phyloP scores from a whole-genome alignment of 2,113 vertebrate genomes.

The Paraplagusia blochii region DNA sequence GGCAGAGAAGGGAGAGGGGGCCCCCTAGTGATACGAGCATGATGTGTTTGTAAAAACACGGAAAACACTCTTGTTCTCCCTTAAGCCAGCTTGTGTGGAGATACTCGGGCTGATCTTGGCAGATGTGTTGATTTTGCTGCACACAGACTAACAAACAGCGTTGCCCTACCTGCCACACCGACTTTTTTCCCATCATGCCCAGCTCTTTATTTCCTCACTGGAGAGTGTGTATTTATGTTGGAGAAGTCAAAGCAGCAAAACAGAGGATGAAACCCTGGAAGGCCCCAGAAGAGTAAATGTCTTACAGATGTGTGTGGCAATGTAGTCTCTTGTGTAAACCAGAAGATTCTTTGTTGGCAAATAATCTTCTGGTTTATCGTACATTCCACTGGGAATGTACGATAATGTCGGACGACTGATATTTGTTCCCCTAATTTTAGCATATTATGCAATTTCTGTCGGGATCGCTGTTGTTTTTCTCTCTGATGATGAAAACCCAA shows the following conservation, averaged over 20 bases:
- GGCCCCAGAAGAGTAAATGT: slow-evolving; percentile 51
- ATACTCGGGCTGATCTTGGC: slow-evolving; percentile 49
- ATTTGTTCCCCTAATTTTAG: no score
- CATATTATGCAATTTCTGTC: no score
- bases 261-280: slow-evolving; percentile 29
- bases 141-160: slow-evolving; percentile 24
- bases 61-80: slow-evolving; percentile 30
- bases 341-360: slow-evolving; percentile 21
- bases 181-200: slow-evolving; percentile 19
- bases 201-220: slow-evolving; percentile 25
- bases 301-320: slow-evolving; percentile 63
- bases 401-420: no score
- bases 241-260: slow-evolving; percentile 21
- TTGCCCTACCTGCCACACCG: slow-evolving; percentile 43
- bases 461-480: no score
- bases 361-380: no score
- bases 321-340: slow-evolving; percentile 42
- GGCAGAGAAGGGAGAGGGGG: neutral
- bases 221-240: slow-evolving; percentile 35
- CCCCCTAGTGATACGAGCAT: slow-evolving; percentile 41
- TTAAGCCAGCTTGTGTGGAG: slow-evolving; percentile 25
- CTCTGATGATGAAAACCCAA: no score
- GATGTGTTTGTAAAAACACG: slow-evolving; percentile 59
- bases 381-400: no score
- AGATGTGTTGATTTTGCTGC: slow-evolving; percentile 46